phyloP scores from a whole-genome alignment of 1,140 invertebrate genomes.

The Dinoponera quadriceps region DNA sequence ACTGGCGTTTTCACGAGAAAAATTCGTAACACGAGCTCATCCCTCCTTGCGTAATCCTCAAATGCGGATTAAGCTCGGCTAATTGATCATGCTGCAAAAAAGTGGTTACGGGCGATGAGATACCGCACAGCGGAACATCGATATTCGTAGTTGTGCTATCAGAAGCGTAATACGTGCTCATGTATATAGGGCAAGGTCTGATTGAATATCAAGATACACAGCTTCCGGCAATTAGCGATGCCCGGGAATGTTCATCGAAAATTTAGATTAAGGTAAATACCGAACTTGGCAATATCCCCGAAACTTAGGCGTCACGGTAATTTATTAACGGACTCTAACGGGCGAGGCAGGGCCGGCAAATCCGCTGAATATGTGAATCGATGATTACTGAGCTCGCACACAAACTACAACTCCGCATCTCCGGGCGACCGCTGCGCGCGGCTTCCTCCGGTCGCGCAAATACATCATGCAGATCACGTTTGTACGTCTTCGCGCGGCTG shows the following conservation, averaged over 20 bases:
- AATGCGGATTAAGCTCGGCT: not conserved
- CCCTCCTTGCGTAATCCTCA: not conserved
- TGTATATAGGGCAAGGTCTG: conserved; percentile 44
- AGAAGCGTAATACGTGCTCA: conserved; percentile 36
- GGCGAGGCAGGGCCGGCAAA: conserved; percentile 1
- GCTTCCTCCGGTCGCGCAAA: conserved; percentile 12
- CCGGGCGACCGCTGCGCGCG: not conserved
- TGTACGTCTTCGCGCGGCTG: not conserved
- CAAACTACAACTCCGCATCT: conserved; percentile 17
- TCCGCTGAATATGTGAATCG: conserved; percentile 64
- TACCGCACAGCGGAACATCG: not conserved
- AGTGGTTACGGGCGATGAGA: not conserved
- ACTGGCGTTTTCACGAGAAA: not conserved
- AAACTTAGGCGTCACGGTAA: conserved; percentile 58
- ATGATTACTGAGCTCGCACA: conserved; percentile 48
- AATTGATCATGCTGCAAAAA: conserved; percentile 12
- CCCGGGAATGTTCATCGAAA: conserved; percentile 56
- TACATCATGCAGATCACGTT: not conserved
- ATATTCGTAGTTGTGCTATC: conserved; percentile 33
- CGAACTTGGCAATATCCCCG: conserved; percentile 53
- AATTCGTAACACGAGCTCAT: not conserved
- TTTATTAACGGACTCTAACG: conserved; percentile 62
- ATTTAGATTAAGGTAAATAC: conserved; percentile 66
- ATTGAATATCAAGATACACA: conserved; percentile 64
- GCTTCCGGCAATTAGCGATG: conserved; percentile 61